Base-by-base conservation (phyloP, 2,113 vertebrate species). In the Mormyrus iriodes region DNA sequence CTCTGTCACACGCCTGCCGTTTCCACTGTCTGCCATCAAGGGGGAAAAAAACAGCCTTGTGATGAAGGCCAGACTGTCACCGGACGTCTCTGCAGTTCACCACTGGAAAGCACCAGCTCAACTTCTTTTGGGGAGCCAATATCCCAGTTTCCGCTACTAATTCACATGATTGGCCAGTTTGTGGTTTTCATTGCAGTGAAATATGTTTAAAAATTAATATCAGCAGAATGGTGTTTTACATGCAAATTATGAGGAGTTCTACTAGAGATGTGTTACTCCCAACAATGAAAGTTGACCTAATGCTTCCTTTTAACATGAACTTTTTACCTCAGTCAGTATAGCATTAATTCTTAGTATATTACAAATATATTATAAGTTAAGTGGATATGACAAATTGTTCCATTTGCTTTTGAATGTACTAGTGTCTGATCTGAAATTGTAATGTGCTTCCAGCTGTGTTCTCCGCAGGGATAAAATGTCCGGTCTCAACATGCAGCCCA, bases 261-360 rank as follows among this genome's bases (percentile, higher is more conserved):
- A 35, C 65, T 35, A 73, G 27, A 73, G 21, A n/a, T 84, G 82
- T 46, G 82, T 84, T 24, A 46, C 44, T 84, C 3, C 6, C 82
- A 44, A 46, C 39, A 48, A 48, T 84, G 8, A 84, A 73, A 44
- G 82, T 84, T 21, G 19, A n/a, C 42, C 82, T 10, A 49, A 44
- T 48, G 44, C 82, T 84, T 19, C 51, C 69, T 31, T 83, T 82
- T 82, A 42, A 51, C 49, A 90, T 88, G 31, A 88, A n/a, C 82
- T 48, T 84, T 84, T 84, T 17, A 46, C 8, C 82, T 7, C 3
- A 49, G 8, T 46, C 42, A 48, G 44, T 84, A 48, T 84, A 84
- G 21, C 48, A 84, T n/a, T 49, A 85, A 49, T 85, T 13, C 48
- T 31, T 27, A 51, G 10, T 27, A 31, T 51, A 51, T 51, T 12